These are phyloP conservation scores for Unio delphinus DNA, from an alignment of 2,888 invertebrate species.

Conservation along the genomic window DNA sequence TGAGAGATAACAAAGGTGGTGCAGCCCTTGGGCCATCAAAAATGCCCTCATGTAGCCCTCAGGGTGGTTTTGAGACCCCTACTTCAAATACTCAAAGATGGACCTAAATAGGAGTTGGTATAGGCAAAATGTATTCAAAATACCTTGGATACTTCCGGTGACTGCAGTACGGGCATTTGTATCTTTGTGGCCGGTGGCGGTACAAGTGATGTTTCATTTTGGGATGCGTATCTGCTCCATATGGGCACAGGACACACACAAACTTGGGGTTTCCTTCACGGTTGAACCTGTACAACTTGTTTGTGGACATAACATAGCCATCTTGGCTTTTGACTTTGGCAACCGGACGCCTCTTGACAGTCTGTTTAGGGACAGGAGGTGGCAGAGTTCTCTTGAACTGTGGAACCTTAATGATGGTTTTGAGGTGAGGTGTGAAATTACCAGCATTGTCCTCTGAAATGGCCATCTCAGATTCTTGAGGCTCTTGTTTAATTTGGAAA, in stretches of 20 bases:
- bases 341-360: not conserved
- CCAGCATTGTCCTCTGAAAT: too few relatives aligned
- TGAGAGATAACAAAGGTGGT: too few relatives aligned
- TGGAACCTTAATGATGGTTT: slow-evolving; percentile 36
- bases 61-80: too few relatives aligned
- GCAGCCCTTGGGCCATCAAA: too few relatives aligned
- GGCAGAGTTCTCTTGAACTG: slow-evolving; percentile 27
- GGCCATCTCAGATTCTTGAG: too few relatives aligned
- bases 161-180: slow-evolving; percentile 36
- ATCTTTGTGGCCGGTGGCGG: slow-evolving; percentile 33
- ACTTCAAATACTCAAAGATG: too few relatives aligned
- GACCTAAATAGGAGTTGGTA: too few relatives aligned
- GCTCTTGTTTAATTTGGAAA: too few relatives aligned
- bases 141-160: slow-evolving; percentile 38
- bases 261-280: slow-evolving; percentile 33
- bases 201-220: slow-evolving; percentile 40
- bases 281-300: slow-evolving; percentile 31
- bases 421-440: not conserved
- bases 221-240: slow-evolving; percentile 34
- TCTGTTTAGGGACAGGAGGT: slow-evolving; percentile 1
- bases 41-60: too few relatives aligned
- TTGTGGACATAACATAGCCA: slow-evolving; percentile 24
- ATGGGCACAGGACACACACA: slow-evolving; percentile 32
- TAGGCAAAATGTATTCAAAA: not conserved
- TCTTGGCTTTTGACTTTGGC: not conserved